A percentile compares a stretch with the other conserved stretches of the same genome.
Evolutionary conservation across 2,113 vertebrate genomes (phyloP).

Genomic region (Protobothrops flavoviridis): DNA sequence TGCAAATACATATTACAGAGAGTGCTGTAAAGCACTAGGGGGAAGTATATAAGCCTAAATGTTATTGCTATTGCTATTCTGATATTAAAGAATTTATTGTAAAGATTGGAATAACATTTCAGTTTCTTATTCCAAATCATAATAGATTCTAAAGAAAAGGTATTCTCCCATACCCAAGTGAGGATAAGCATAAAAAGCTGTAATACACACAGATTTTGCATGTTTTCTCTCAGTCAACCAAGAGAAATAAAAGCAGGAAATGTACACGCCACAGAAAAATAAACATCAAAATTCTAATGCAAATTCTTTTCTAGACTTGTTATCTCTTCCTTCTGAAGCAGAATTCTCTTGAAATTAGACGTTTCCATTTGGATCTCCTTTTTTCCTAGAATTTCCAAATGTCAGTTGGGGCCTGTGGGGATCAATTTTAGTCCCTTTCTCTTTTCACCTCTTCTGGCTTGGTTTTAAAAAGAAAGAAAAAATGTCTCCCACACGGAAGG

Average conservation of each 20-base stretch:
- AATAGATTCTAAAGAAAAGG: background rate
- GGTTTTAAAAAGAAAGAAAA: background rate
- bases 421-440: background rate
- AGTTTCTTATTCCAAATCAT: background rate
- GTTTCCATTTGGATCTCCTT: background rate
- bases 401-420: background rate
- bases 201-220: background rate
- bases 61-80: too few relatives aligned
- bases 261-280: background rate
- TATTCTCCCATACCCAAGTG: background rate
- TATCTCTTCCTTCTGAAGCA: background rate
- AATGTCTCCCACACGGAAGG: background rate
- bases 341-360: background rate
- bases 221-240: background rate
- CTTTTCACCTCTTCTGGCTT: background rate
- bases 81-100: background rate
- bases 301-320: background rate
- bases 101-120: background rate
- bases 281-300: background rate
- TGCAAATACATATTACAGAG: background rate
- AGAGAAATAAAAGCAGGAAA: background rate
- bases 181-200: background rate
- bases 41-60: too few relatives aligned
- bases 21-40: too few relatives aligned
- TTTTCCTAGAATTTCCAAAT: background rate